These are phyloP conservation scores for Helicoverpa zea DNA, from an alignment of 1,140 invertebrate species.

Conservation along the genomic window DNA sequence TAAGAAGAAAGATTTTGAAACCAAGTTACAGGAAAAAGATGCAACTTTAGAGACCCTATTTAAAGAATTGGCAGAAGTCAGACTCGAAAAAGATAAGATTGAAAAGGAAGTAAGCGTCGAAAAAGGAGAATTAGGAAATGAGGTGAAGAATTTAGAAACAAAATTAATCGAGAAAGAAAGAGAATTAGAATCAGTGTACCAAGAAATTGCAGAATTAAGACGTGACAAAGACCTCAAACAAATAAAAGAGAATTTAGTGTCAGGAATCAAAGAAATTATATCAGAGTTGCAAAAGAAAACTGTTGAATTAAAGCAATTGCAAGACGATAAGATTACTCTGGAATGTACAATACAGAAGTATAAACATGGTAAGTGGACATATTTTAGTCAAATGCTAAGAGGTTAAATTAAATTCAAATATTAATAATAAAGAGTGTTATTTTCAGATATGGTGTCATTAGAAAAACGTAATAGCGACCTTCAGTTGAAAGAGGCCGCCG, in stretches of 20 bases:
- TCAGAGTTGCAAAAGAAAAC: not conserved
- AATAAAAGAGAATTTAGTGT: conserved; percentile 2
- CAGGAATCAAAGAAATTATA: not conserved
- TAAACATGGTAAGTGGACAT: conserved; percentile 33
- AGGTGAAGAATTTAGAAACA: conserved; percentile 40
- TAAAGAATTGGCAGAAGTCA: conserved; percentile 55
- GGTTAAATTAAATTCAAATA: no score
- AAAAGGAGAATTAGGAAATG: conserved; percentile 39
- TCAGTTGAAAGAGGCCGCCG: conserved; percentile 61
- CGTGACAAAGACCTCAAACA: not conserved
- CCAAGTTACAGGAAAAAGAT: conserved; percentile 61
- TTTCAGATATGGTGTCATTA: conserved; percentile 56
- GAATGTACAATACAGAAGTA: conserved; percentile 43
- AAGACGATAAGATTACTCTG: conserved; percentile 50
- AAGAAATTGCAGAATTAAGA: not conserved
- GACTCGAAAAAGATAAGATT: conserved; percentile 56
- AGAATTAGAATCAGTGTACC: not conserved
- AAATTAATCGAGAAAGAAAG: conserved; percentile 24
- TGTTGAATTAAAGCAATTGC: conserved; percentile 29
- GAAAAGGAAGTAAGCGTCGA: conserved; percentile 53
- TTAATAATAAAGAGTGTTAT: not conserved
- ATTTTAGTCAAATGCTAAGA: not conserved
- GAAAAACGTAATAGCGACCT: conserved; percentile 61
- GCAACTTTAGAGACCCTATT: conserved; percentile 50
- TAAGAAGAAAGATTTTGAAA: conserved; percentile 50